These are phyloP conservation scores for Lithobius niger DNA, from an alignment of 1,140 invertebrate genomes.

Conservation along the genomic window DNA sequence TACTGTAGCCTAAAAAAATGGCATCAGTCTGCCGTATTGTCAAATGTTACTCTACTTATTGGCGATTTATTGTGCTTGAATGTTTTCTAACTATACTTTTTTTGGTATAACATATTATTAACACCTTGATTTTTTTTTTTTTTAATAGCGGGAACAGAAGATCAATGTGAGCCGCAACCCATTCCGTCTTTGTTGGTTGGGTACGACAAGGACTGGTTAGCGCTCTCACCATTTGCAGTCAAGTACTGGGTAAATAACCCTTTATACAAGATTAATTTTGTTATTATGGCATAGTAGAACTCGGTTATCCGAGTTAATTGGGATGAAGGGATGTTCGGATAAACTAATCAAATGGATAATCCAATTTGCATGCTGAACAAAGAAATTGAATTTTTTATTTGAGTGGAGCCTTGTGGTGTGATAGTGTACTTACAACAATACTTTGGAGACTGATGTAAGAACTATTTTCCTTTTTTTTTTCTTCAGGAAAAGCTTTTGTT, in stretches of 20 bases:
- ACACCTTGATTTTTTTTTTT: background rate
- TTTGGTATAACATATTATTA: too few relatives aligned
- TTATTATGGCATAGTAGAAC: background rate
- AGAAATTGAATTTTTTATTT: too few relatives aligned
- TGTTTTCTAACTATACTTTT: too few relatives aligned
- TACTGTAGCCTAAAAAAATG: too few relatives aligned
- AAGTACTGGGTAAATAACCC: constrained; percentile 60
- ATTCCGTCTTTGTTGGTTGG: constrained; percentile 87
- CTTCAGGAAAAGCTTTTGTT: constrained; percentile 66
- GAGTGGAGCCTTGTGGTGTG: background rate
- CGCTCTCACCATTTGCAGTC: constrained; percentile 79
- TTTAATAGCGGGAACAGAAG: constrained; percentile 51
- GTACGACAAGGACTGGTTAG: constrained; percentile 88
- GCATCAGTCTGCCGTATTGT: too few relatives aligned
- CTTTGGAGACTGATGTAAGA: background rate
- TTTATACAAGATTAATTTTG: background rate
- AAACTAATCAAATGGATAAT: too few relatives aligned
- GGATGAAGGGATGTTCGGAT: too few relatives aligned
- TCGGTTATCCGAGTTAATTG: constrained; percentile 5
- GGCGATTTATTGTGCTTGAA: too few relatives aligned
- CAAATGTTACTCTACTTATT: too few relatives aligned
- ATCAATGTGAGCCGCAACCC: constrained; percentile 90
- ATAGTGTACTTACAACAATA: too few relatives aligned
- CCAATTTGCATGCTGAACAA: too few relatives aligned
- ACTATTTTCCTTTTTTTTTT: background rate